phyloP scores from a whole-genome alignment of 2,797 vertebrate species.

The Tragelaphus oryx region DNA sequence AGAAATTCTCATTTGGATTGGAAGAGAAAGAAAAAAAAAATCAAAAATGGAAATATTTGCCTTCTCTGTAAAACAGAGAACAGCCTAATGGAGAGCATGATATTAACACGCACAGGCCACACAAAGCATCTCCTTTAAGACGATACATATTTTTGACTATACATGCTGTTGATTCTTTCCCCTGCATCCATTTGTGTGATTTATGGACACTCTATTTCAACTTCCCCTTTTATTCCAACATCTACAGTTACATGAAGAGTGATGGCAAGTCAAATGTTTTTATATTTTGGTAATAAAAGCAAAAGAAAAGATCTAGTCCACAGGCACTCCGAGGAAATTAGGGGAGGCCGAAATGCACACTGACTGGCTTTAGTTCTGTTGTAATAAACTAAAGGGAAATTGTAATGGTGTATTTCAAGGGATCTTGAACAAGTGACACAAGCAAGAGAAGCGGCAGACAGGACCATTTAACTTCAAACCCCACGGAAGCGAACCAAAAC shows the following conservation, averaged over 20 bases:
- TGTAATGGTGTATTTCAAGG: slow-evolving; percentile 64
- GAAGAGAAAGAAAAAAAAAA: slow-evolving; percentile 8
- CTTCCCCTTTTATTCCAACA: slow-evolving; percentile 68
- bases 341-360: slow-evolving; percentile 46
- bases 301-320: slow-evolving; percentile 50
- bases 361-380: background rate
- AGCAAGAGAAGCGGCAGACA: slow-evolving; percentile 67
- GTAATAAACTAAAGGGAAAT: slow-evolving; percentile 66
- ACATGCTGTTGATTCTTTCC: slow-evolving; percentile 30
- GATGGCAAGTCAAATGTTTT: slow-evolving; percentile 66
- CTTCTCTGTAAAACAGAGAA: slow-evolving; percentile 4
- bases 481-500: slow-evolving; percentile 1
- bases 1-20: background rate
- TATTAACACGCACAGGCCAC: slow-evolving; percentile 40
- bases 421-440: slow-evolving; percentile 64
- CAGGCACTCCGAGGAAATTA: slow-evolving; percentile 57
- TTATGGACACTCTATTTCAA: slow-evolving; percentile 59
- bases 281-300: slow-evolving; percentile 53
- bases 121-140: slow-evolving; percentile 26
- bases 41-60: background rate
- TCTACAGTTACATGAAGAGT: slow-evolving; percentile 65
- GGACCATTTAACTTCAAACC: slow-evolving; percentile 57
- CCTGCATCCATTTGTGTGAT: slow-evolving; percentile 72
- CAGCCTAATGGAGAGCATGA: background rate
- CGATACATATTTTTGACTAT: background rate